These are phyloP conservation scores for Actinernus sp. DNA, from an alignment of 92 coral and sea anemone genomes.

Conservation along the genomic window DNA sequence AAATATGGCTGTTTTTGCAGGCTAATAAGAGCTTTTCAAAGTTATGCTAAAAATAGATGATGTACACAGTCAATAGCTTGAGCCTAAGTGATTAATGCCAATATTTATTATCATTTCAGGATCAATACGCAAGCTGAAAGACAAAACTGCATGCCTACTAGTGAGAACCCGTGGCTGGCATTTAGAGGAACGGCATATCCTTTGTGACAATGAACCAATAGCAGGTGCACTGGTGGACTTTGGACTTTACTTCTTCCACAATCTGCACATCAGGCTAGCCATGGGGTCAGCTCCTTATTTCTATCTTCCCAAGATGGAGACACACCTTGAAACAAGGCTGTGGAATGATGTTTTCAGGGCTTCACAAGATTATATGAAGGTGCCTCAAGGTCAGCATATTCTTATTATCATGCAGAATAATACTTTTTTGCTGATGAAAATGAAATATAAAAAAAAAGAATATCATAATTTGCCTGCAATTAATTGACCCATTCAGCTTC, in stretches of 20 bases:
- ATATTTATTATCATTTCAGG: slow-evolving; percentile 45
- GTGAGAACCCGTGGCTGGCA: slow-evolving; percentile 98
- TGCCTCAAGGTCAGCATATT: slow-evolving; percentile 85
- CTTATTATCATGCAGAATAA: too few relatives aligned
- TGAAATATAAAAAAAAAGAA: slow-evolving; percentile 1
- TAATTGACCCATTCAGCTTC: too few relatives aligned
- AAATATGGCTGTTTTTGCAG: too few relatives aligned
- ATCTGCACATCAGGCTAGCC: slow-evolving; percentile 75
- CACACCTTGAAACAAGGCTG: slow-evolving; percentile 88
- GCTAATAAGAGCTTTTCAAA: too few relatives aligned
- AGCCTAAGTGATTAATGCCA: too few relatives aligned
- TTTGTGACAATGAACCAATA: slow-evolving; percentile 93
- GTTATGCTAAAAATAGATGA: too few relatives aligned
- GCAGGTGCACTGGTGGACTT: slow-evolving; percentile 97
- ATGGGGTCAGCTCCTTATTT: slow-evolving; percentile 93
- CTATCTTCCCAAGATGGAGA: slow-evolving; percentile 98
- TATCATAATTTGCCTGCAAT: too few relatives aligned
- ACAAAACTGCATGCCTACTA: slow-evolving; percentile 84
- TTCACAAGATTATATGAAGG: slow-evolving; percentile 89
- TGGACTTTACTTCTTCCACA: slow-evolving; percentile 97
- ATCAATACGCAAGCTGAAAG: slow-evolving; percentile 88
- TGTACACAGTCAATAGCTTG: too few relatives aligned
- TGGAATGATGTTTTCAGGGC: slow-evolving; percentile 98
- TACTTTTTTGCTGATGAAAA: too few relatives aligned
- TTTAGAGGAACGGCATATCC: slow-evolving; percentile 92